Percentiles rank a stretch among this genome's conserved stretches.
These are phyloP conservation scores for Uloborus plumipes DNA, from an alignment of 2,888 invertebrate species.

Conservation along the genomic window DNA sequence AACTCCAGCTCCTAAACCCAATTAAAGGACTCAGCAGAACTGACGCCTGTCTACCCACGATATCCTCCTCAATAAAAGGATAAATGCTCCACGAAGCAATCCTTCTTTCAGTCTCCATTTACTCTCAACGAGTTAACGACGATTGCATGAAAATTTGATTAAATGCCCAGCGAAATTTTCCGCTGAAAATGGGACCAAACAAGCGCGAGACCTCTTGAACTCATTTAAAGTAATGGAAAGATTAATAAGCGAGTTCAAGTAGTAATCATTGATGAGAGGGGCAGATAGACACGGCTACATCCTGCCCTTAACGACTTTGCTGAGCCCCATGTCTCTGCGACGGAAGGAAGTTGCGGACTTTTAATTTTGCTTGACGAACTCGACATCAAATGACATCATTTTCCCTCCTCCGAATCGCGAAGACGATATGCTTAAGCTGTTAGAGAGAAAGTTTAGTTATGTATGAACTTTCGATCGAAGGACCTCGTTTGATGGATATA, in stretches of 20 bases:
- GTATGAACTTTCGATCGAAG: too few species aligned
- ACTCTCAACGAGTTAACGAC: constrained; percentile 18
- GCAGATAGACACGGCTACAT: constrained; percentile 36
- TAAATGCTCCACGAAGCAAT: constrained; percentile 24
- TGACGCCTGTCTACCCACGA: constrained; percentile 6
- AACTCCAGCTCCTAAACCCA: too few species aligned
- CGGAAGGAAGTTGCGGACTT: constrained; percentile 50
- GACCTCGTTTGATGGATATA: too few species aligned
- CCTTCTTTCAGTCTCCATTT: constrained; percentile 39
- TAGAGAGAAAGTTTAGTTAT: too few species aligned
- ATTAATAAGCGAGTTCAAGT: not conserved
- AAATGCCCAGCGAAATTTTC: constrained; percentile 59
- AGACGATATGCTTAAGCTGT: too few species aligned
- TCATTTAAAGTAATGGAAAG: constrained; percentile 52
- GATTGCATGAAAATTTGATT: constrained; percentile 61
- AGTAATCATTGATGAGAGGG: constrained; percentile 35
- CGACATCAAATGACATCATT: not conserved
- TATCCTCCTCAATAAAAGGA: not conserved
- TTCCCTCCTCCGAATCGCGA: too few species aligned
- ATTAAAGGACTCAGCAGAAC: too few species aligned
- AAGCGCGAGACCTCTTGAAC: constrained; percentile 53
- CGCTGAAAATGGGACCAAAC: constrained; percentile 44
- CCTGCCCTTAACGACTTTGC: constrained; percentile 60
- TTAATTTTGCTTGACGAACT: constrained; percentile 45
- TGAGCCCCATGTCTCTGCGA: constrained; percentile 26